phyloP scores from a whole-genome alignment of 2,113 vertebrate genomes.

The Zosterops japonicus region DNA sequence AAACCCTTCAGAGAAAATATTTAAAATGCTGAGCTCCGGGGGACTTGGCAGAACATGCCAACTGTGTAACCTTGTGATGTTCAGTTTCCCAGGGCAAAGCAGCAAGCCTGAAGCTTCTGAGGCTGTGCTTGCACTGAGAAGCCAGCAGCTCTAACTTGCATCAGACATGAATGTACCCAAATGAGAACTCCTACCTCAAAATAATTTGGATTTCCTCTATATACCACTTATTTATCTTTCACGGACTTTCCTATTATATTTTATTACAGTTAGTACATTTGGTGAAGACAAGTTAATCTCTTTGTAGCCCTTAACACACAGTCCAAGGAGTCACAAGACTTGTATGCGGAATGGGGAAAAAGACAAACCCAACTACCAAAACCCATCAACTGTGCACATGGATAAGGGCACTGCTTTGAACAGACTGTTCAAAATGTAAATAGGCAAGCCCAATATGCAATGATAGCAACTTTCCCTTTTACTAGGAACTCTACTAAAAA shows the following conservation, averaged over 20 bases:
- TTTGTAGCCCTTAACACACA: neutral
- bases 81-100: neutral
- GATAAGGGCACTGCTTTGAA: neutral
- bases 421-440: neutral
- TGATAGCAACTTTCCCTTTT: neutral
- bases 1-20: slow-evolving; percentile 1
- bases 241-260: neutral
- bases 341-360: neutral
- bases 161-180: neutral
- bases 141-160: neutral
- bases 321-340: neutral
- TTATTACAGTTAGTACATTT: neutral
- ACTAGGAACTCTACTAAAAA: neutral
- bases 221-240: neutral
- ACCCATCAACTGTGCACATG: neutral
- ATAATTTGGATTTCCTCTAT: neutral
- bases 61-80: neutral
- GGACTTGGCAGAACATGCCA: neutral
- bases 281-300: neutral
- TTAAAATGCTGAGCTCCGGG: neutral
- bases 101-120: neutral
- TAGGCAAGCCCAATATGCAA: neutral
- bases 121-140: neutral
- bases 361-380: neutral
- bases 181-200: neutral